phyloP scores from a whole-genome alignment of 2,797 vertebrate species.

The Poecilia wingei region DNA sequence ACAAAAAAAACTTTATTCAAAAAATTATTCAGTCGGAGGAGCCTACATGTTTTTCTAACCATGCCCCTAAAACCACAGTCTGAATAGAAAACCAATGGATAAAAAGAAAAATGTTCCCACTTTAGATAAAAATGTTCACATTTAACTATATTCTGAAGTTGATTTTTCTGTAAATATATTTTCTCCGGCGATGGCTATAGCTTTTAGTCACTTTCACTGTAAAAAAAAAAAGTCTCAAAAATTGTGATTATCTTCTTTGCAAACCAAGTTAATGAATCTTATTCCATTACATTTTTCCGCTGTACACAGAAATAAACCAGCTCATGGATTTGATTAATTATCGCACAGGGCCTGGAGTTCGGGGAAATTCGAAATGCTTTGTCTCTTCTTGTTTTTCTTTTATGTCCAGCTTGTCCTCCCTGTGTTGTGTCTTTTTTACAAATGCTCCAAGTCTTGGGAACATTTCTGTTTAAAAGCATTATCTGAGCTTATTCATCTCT shows the following conservation, averaged over 20 bases:
- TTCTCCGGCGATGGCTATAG: not conserved
- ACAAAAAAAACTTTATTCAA: not conserved
- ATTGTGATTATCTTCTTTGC: not conserved
- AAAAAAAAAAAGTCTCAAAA: not conserved
- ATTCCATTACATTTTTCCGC: slow-evolving; percentile 6
- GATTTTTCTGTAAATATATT: not conserved
- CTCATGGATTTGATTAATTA: slow-evolving; percentile 14
- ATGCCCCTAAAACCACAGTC: not conserved
- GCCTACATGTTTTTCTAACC: not conserved
- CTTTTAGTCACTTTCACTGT: not conserved
- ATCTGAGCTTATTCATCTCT: slow-evolving; percentile 68
- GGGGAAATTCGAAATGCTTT: slow-evolving; percentile 15
- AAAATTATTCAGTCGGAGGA: not conserved
- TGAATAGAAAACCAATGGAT: not conserved
- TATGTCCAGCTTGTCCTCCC: slow-evolving; percentile 53
- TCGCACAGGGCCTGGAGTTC: slow-evolving; percentile 3
- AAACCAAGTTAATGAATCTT: slow-evolving; percentile 9
- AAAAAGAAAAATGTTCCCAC: not conserved
- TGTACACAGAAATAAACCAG: slow-evolving; percentile 22
- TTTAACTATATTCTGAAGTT: not conserved
- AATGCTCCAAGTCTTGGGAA: slow-evolving; percentile 32
- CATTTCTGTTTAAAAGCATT: slow-evolving; percentile 66
- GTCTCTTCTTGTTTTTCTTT: slow-evolving; percentile 42
- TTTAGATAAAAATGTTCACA: not conserved
- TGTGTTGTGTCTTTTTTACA: slow-evolving; percentile 57